Percentiles rank a stretch among this genome's conserved stretches.
These are phyloP conservation scores for Caretta caretta DNA, from an alignment of 2,113 vertebrate genomes.

Conservation along the genomic window DNA sequence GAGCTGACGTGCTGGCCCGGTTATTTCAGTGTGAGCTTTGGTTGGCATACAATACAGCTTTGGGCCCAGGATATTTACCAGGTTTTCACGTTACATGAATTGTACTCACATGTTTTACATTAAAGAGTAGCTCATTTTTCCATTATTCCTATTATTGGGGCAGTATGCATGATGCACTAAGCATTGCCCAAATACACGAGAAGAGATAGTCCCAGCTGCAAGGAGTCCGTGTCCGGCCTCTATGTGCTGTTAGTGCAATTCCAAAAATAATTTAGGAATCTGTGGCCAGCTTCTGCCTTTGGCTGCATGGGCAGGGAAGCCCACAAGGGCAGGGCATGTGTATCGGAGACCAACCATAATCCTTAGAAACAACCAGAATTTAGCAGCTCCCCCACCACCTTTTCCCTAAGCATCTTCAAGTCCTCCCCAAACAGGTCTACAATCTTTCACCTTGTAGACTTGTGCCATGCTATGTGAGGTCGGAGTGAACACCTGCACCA, in stretches of 20 bases:
- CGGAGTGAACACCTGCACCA: neutral
- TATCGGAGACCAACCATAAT: neutral
- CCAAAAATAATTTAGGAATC: neutral
- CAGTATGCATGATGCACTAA: neutral
- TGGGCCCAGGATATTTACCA: neutral
- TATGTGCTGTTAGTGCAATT: neutral
- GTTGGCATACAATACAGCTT: neutral
- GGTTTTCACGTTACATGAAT: neutral
- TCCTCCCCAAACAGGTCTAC: neutral
- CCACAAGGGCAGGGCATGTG: neutral
- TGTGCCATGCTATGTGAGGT: neutral
- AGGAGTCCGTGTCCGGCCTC: neutral
- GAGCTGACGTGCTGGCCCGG: neutral
- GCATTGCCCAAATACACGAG: neutral
- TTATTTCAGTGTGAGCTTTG: neutral
- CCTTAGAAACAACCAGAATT: neutral
- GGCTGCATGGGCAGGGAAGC: neutral
- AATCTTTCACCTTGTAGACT: neutral
- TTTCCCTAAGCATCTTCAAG: neutral
- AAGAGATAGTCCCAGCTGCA: neutral
- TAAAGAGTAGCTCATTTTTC: neutral
- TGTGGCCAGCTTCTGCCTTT: neutral
- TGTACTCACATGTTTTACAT: neutral
- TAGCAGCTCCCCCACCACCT: accelerated
- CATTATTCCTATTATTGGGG: neutral